Evolutionary conservation across 2,113 vertebrate genomes (phyloP).

Genomic region (Etia nguti): DNA sequence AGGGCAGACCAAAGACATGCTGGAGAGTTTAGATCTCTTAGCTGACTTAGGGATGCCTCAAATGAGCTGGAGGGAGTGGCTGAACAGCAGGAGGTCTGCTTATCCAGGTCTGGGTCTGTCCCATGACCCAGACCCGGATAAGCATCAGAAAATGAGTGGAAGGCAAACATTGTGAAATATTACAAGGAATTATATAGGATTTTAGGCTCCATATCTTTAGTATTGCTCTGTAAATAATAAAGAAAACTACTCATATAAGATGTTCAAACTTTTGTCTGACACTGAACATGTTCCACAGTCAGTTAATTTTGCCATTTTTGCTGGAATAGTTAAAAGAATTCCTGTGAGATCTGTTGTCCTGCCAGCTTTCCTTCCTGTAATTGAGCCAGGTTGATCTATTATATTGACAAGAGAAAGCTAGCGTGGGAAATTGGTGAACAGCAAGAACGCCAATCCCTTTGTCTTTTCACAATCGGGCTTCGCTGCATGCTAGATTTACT

Average conservation of each 20-base stretch:
- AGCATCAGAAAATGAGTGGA: background rate
- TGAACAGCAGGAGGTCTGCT: background rate
- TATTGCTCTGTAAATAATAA: background rate
- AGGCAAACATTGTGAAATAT: background rate
- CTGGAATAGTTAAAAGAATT: background rate
- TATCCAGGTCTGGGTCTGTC: background rate
- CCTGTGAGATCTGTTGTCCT: background rate
- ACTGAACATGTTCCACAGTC: background rate
- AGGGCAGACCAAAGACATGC: background rate
- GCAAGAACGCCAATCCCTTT: background rate
- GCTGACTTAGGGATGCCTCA: background rate
- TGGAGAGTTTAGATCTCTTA: background rate
- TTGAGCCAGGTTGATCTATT: background rate
- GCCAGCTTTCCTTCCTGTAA: background rate
- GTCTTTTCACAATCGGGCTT: background rate
- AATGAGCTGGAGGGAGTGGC: background rate
- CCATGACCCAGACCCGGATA: background rate
- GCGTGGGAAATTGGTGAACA: background rate
- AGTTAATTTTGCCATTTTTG: background rate
- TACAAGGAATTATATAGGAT: too few species aligned
- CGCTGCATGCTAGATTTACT: background rate
- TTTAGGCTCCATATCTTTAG: background rate
- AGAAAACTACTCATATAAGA: rapidly evolving
- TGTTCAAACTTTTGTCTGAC: background rate
- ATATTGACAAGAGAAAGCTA: background rate